Percentiles rank a stretch among this genome's conserved stretches.
These are phyloP conservation scores for Platycheirus albimanus DNA, from an alignment of 2,888 invertebrate genomes.

Conservation along the genomic window DNA sequence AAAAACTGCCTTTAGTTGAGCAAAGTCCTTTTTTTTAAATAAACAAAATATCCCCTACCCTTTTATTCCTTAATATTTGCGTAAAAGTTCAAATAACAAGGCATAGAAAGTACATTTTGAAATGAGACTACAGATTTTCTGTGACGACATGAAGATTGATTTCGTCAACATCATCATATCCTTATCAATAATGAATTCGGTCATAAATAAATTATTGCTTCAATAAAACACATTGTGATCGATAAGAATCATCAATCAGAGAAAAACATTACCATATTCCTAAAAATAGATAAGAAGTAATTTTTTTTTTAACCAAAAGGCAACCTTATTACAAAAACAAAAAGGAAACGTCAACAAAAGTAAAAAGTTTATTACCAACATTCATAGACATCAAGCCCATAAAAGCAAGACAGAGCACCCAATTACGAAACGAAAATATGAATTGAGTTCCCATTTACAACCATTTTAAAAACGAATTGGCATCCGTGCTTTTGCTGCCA, in stretches of 20 bases:
- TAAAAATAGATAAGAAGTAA: no score
- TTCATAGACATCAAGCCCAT: conserved; percentile 39
- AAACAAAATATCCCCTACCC: no score
- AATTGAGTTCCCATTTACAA: conserved; percentile 61
- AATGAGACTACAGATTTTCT: no score
- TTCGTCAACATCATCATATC: no score
- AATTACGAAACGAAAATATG: conserved; percentile 61
- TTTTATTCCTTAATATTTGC: no score
- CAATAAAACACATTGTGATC: not conserved
- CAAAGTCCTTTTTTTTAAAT: no score
- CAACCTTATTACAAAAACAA: conserved; percentile 1
- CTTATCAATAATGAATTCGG: no score
- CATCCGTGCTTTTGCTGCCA: conserved; percentile 25
- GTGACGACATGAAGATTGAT: no score
- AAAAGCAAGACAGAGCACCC: conserved; percentile 44
- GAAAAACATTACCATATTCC: not conserved
- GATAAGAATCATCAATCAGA: conserved; percentile 1
- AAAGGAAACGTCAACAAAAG: conserved; percentile 33
- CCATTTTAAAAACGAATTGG: conserved; percentile 58
- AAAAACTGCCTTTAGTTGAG: no score
- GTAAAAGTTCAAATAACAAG: no score
- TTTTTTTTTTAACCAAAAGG: conserved; percentile 2
- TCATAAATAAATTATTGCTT: conserved; percentile 13
- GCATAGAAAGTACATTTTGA: no score
- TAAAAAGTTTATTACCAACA: conserved; percentile 56